Conservation (phyloP, 1,140 invertebrate species). For the Drosophila repletoides region DNA sequence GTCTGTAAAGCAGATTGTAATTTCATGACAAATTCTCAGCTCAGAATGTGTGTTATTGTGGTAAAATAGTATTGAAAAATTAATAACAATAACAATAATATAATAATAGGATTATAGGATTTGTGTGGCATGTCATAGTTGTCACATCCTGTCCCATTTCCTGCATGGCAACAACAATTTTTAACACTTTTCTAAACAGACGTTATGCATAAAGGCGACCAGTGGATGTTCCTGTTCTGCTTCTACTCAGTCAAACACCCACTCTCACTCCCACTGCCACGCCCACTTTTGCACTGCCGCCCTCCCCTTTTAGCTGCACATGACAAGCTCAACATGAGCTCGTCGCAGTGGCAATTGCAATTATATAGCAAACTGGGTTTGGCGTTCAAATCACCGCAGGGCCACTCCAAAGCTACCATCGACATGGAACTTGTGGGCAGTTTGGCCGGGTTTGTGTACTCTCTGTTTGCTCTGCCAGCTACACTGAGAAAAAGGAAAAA, state of each 20-base stretch:
- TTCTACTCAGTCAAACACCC: too few relatives aligned
- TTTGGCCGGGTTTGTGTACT: not conserved
- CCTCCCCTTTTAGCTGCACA: slow-evolving; percentile 23
- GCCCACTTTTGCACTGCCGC: not conserved
- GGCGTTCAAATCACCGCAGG: slow-evolving; percentile 59
- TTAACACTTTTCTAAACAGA: slow-evolving; percentile 19
- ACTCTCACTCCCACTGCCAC: not conserved
- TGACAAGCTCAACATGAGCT: slow-evolving; percentile 52
- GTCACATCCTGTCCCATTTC: slow-evolving; percentile 3
- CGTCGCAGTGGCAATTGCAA: slow-evolving; percentile 55
- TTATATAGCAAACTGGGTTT: slow-evolving; percentile 59
- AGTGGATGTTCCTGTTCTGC: too few relatives aligned
- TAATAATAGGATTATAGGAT: not conserved
- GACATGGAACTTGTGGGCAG: slow-evolving; percentile 22
- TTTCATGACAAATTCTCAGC: too few relatives aligned
- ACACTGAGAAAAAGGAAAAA: too few relatives aligned
- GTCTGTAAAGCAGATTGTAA: too few relatives aligned
- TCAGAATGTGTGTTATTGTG: too few relatives aligned
- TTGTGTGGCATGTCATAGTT: not conserved
- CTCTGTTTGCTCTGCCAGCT: slow-evolving; percentile 5
- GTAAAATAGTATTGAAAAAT: too few relatives aligned
- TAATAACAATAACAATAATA: slow-evolving; percentile 5
- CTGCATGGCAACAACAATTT: not conserved
- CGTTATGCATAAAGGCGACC: not conserved
- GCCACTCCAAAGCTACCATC: slow-evolving; percentile 40